Conservation (phyloP, 2,797 vertebrate species). For the Sebastes kiyomatsui region DNA sequence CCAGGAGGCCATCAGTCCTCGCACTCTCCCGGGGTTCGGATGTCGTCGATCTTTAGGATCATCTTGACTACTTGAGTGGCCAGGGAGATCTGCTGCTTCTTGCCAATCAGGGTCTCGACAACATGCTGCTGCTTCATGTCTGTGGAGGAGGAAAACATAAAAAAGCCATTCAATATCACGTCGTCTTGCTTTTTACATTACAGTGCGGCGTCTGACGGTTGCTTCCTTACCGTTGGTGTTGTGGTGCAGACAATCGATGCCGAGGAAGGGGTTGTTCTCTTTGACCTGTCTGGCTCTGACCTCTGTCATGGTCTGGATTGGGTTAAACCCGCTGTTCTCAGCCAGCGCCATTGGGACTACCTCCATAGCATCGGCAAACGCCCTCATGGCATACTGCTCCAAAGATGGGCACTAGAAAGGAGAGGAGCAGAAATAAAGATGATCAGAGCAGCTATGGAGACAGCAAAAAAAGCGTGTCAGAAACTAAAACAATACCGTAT, state of each 20-base stretch:
- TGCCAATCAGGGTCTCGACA: constrained; percentile 97
- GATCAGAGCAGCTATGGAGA: neutral
- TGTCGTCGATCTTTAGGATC: constrained; percentile 99
- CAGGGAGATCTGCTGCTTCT: constrained; percentile 97
- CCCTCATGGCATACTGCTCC: constrained; percentile 98
- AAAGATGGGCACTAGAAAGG: constrained; percentile 90
- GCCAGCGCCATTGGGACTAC: constrained; percentile 96
- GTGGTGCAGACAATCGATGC: constrained; percentile 93
- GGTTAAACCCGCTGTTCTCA: constrained; percentile 96
- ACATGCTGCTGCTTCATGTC: constrained; percentile 99
- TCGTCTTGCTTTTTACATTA: neutral
- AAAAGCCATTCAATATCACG: accelerated
- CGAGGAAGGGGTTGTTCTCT: constrained; percentile 91
- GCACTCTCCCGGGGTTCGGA: constrained; percentile 92
- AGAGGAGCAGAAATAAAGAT: neutral
- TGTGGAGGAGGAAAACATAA: constrained; percentile 58
- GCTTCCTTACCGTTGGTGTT: constrained; percentile 90
- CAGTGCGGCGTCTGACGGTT: neutral
- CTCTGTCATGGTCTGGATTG: constrained; percentile 97
- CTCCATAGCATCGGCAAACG: constrained; percentile 95
- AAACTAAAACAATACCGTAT: neutral
- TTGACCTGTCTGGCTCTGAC: constrained; percentile 93
- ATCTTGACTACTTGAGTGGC: constrained; percentile 98
- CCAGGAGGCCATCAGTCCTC: constrained; percentile 86
- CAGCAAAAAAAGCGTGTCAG: neutral